Base-by-base conservation (phyloP, 2,888 invertebrate genomes). In the Pheosia tremula region DNA sequence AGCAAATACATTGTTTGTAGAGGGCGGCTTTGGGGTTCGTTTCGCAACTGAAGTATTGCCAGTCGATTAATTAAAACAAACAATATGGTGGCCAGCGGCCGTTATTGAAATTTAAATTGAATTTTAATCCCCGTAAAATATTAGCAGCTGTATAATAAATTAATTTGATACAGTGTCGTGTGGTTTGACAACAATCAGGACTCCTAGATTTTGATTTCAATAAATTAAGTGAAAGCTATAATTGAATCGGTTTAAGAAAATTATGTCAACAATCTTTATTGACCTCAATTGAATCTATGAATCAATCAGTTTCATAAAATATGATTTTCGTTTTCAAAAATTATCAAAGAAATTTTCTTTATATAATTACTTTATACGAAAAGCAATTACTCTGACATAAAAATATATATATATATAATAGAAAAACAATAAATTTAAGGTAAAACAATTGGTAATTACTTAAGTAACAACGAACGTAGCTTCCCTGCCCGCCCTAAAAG, bases 81-180 rank as follows among this genome's bases (percentile, higher is more conserved):
- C 61, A 72, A 24, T 45, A 10, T 6, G 11, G 9, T 13, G 9
- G 8, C 57, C 50, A 55, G 56, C 4, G 53, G 53, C 45, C 41
- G 57, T 62, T 63, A 64, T 58, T 55, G 52, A 60, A 63, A 61
- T 62, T 69, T 50, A 59, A 72, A 63, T 66, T 69, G 64, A 37
- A 62, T 66, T 66, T 57, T 60, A 64, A 64, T 64, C 64, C 58
- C 41, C 41, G 38, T 60, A 60, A 64, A 69, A 60, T 72, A 61
- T 64, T 53, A 56, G 53, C 41, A 41, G 41, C 41, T 41, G 41
- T 41, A 3, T 41, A 41, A 41, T 41, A 8, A 41, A 41, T 41
- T 41, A 41, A 41, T 41, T 41, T 41, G 41, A 41, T 41, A 41
- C 41, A 41, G 8, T 41, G 41, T 41, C 3, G 41, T 8, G 41